Conservation (phyloP, 2,113 vertebrate species). For the Gobio gobio region DNA sequence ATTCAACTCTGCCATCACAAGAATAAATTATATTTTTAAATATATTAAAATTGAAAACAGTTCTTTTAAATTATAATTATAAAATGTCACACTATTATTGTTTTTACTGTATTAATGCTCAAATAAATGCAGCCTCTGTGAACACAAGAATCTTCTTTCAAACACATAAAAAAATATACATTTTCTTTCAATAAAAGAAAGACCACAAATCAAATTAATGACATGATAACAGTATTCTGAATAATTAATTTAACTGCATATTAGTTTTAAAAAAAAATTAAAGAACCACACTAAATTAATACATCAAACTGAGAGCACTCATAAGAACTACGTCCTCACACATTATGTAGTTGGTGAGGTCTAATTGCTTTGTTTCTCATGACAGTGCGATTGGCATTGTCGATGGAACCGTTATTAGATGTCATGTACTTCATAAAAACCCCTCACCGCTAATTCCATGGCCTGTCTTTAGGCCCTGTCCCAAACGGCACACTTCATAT, state of each 20-base stretch:
- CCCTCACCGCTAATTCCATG: not conserved
- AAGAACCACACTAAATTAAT: not conserved
- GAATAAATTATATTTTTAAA: not conserved
- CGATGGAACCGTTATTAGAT: not conserved
- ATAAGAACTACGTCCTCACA: not conserved
- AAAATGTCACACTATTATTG: not conserved
- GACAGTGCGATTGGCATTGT: not conserved
- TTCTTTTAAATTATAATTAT: not conserved
- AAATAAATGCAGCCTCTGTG: not conserved
- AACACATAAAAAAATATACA: not conserved
- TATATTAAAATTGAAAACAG: too few species aligned
- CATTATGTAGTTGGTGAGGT: not conserved
- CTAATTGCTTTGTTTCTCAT: slow-evolving; percentile 33
- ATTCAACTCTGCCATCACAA: not conserved
- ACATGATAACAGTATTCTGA: not conserved
- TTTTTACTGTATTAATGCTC: not conserved
- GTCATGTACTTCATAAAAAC: slow-evolving; percentile 11
- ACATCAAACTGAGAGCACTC: not conserved
- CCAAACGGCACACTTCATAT: too few species aligned
- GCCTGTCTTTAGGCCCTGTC: not conserved
- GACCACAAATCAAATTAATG: not conserved
- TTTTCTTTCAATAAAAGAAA: not conserved
- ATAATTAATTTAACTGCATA: not conserved
- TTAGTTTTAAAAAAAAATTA: not conserved
- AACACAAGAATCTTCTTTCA: not conserved